A percentile compares a stretch with the other conserved stretches of the same genome.
Evolutionary conservation across 2,113 vertebrate genomes (phyloP).

Genomic region (Sebastes schlegelii): DNA sequence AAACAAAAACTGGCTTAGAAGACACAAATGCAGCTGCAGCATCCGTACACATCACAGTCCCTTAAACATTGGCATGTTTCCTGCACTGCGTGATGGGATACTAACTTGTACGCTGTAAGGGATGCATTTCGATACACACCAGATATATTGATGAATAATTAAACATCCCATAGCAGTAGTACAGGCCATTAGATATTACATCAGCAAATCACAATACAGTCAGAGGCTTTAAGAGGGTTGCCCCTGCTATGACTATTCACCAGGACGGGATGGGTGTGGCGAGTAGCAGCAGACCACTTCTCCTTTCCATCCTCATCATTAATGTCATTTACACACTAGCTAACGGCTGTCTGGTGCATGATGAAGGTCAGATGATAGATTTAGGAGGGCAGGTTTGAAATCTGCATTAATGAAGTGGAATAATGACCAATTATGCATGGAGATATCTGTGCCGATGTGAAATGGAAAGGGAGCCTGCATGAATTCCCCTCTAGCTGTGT

Average conservation of each 20-base stretch:
- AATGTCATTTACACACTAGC: neutral
- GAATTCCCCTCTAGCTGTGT: neutral
- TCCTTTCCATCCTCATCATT: constrained; percentile 29
- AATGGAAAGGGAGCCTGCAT: neutral
- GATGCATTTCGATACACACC: constrained; percentile 15
- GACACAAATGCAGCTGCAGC: constrained; percentile 45
- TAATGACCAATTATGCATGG: neutral
- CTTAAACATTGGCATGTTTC: constrained; percentile 55
- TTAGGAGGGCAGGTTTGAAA: constrained; percentile 1
- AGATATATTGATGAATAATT: constrained; percentile 35
- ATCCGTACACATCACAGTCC: constrained; percentile 21
- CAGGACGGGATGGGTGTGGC: constrained; percentile 68
- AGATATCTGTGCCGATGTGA: neutral
- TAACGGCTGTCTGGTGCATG: neutral
- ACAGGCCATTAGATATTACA: neutral
- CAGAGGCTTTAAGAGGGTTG: constrained; percentile 3
- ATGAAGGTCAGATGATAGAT: constrained; percentile 33
- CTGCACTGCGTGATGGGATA: constrained; percentile 27
- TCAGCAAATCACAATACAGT: neutral
- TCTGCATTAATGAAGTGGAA: constrained; percentile 8
- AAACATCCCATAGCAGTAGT: constrained; percentile 3
- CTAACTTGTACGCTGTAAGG: neutral
- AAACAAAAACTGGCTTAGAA: neutral
- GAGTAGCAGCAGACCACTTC: constrained; percentile 42
- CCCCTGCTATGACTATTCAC: constrained; percentile 32